These are phyloP conservation scores for Entelurus aequoreus DNA, from an alignment of 2,113 vertebrate species.

Conservation along the genomic window DNA sequence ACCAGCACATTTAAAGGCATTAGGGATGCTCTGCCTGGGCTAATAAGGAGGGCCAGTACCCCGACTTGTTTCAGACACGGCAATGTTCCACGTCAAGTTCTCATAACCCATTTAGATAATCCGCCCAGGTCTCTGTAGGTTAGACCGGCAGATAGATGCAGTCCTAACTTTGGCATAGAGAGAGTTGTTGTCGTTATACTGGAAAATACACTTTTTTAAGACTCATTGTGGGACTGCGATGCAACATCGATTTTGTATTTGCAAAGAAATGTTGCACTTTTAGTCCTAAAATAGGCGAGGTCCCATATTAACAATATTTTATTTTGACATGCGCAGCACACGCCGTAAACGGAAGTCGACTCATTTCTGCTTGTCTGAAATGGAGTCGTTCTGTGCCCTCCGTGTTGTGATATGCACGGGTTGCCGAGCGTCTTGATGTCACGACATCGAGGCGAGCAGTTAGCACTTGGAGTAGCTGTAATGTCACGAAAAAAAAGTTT, in stretches of 20 bases:
- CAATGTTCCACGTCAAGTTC: slow-evolving; percentile 63
- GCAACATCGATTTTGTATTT: background rate
- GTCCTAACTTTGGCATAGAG: slow-evolving; percentile 21
- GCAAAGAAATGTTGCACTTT: slow-evolving; percentile 6
- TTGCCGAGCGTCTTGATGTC: no score
- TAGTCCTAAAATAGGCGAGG: slow-evolving; percentile 3
- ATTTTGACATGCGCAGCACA: no score
- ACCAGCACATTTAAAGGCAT: slow-evolving; percentile 66
- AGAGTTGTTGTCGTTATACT: slow-evolving; percentile 26
- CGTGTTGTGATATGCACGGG: no score
- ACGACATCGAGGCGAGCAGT: no score
- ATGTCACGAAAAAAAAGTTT: no score
- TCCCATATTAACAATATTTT: no score
- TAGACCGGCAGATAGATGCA: slow-evolving; percentile 48
- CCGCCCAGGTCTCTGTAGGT: slow-evolving; percentile 49
- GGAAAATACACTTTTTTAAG: background rate
- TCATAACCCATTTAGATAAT: slow-evolving; percentile 68
- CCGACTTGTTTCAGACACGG: slow-evolving; percentile 53
- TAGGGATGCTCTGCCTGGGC: slow-evolving; percentile 62
- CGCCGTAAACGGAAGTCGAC: no score
- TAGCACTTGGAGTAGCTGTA: no score
- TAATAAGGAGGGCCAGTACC: slow-evolving; percentile 56
- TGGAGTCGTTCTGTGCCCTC: no score
- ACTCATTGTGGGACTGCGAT: background rate
- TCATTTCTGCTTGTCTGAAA: no score